Evolutionary conservation across 2,113 vertebrate genomes (phyloP), one percentile per base, ranked within the genome.

Genomic region (Etheostoma cragini): DNA sequence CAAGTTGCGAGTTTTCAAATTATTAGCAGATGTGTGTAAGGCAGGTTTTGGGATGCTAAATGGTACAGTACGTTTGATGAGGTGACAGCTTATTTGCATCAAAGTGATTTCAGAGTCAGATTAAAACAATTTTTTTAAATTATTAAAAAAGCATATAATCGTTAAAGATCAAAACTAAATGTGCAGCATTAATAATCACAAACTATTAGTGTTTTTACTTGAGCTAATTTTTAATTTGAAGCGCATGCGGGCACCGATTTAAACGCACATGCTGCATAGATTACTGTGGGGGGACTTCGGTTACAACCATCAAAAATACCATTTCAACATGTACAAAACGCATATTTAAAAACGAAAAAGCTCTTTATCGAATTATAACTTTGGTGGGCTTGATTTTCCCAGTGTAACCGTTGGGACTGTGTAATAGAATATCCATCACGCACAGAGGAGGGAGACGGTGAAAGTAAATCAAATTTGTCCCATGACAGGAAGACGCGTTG

Each of bases 11-110:
- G 85, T 92, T 91, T 94, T 56, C 1, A 93, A 94, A 94, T 93
- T 54, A 94, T 93, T 91, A 88, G 84, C 94, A 95, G 93, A 95
- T 95, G 95, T 92, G 82, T 87, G 85, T 74, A n/a, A n/a, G 76
- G 89, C 83, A 85, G 77, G 42, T 84, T 94, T 81, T 85, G 68
- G 38, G 89, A 85, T 50, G 79, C 73, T 63, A 81, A 82, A 66
- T 76, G 83, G 58, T 76, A 30, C 82, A 47, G 63, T 60, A 80
- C 21, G 76, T 80, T 81, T 68, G 52, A 61, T 74, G 70, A 83
- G 56, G 42, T 74, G 75, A 88, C 76, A 78, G 69, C 60, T 69
- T 60, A 81, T 85, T 79, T 88, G 26, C 46, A 49, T 42, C 19
- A 13, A 64, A 65, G 53, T 33, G 46, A 83, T 46, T 78, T 82